Conservation (phyloP, 2,113 vertebrate genomes). For the Sylvia atricapilla region DNA sequence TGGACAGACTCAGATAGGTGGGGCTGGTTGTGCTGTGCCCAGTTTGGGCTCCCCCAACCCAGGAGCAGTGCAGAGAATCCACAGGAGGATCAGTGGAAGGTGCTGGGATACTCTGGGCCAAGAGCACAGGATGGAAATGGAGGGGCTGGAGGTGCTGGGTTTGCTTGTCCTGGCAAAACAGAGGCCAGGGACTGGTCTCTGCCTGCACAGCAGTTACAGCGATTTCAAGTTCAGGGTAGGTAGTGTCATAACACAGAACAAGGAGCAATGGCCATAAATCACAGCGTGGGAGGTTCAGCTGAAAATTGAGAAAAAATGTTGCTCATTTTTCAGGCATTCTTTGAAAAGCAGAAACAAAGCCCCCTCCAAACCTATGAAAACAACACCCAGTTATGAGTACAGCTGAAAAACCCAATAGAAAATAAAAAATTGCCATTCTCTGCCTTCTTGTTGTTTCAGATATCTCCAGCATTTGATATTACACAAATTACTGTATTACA, state of each 20-base stretch:
- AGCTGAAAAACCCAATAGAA: neutral
- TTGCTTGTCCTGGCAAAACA: neutral
- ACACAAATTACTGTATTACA: neutral
- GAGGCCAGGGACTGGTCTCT: neutral
- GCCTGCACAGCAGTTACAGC: neutral
- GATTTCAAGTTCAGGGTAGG: neutral
- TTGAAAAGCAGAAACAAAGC: neutral
- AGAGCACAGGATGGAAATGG: neutral
- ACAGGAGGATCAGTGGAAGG: neutral
- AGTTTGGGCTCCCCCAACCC: neutral
- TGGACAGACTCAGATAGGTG: neutral
- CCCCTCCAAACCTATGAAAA: neutral
- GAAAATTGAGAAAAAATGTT: slow-evolving; percentile 6
- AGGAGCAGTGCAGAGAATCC: neutral
- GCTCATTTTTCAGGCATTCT: slow-evolving; percentile 2
- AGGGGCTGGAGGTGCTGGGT: neutral
- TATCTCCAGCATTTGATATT: neutral
- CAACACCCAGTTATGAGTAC: neutral
- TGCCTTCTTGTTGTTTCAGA: neutral
- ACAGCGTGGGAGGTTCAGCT: neutral
- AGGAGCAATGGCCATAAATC: neutral
- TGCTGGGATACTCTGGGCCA: neutral
- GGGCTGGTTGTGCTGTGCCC: neutral
- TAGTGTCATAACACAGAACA: neutral
- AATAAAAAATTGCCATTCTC: neutral